phyloP scores from a whole-genome alignment of 2,113 vertebrate species.

The Agelaius phoeniceus region DNA sequence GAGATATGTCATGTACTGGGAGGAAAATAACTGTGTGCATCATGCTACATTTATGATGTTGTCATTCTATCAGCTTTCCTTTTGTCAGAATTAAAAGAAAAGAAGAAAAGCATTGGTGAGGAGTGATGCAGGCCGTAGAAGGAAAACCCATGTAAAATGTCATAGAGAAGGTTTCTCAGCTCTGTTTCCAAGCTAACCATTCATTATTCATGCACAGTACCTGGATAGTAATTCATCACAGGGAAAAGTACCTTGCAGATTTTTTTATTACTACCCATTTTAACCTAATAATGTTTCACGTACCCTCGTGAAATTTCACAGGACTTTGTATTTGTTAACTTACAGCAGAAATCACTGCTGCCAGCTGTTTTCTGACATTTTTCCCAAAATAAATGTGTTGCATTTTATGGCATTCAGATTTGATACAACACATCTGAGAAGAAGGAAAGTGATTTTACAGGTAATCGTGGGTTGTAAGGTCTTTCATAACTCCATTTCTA shows the following conservation, averaged over 20 bases:
- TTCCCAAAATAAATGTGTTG: not conserved
- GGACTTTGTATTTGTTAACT: not conserved
- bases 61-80: not conserved
- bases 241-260: not conserved
- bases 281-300: not conserved
- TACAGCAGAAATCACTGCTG: not conserved
- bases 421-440: not conserved
- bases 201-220: not conserved
- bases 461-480: not conserved
- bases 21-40: not conserved
- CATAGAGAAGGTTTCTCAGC: not conserved
- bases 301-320: not conserved
- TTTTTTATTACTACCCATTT: not conserved
- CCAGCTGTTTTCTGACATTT: not conserved
- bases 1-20: fast-evolving
- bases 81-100: not conserved
- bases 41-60: not conserved
- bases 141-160: not conserved
- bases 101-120: not conserved
- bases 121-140: not conserved
- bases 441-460: not conserved
- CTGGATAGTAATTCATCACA: not conserved
- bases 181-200: not conserved
- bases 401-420: not conserved
- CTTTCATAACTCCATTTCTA: not conserved